Base-by-base conservation (phyloP, 2,888 invertebrate genomes). In the Acanthoscelides obtectus region DNA sequence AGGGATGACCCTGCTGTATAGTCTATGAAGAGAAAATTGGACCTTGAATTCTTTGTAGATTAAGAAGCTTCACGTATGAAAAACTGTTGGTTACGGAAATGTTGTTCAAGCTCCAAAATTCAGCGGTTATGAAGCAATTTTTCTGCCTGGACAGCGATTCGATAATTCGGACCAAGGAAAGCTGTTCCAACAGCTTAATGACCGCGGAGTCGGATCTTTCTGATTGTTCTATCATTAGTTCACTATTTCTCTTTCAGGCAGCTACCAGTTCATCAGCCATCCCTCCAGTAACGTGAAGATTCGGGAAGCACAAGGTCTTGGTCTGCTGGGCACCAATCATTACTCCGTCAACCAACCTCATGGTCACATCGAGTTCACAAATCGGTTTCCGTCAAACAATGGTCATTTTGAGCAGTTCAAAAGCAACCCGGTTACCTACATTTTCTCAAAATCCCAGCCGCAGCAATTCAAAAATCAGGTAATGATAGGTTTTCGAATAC, bases 291-390 rank as follows among this genome's bases (percentile, higher is more conserved):
- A 76, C 22, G 71, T 81, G 5, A 77, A 76, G 71, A 79, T 79
- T 2, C 75, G 82, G 69, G 81, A 82, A 76, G 77, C 81, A 2
- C 75, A 78, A 70, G 81, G 79, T 20, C 70, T 79, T 67, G 77
- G 75, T 6, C 70, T 79, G 67, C 71, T 78, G 45, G 79, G 74
- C 84, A 88, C 77, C 86, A 88, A 77, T 87, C 88, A 76, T 80
- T 81, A 86, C 84, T 19, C 87, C 84, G 69, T 88, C 82, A 81
- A 80, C 84, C 75, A 86, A 85, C 64, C 86, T 81, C 77, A 86
- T 83, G 75, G 85, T 84, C 72, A 86, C 69, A 72, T 81, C 19
- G 83, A 84, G 67, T 80, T 82, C 71, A 76, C 78, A 64, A 83
- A 81, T 72, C 78, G 82, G 69, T 84, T 81, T 72, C 78, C 87